Base-by-base conservation (phyloP, 2,797 vertebrate species). In the Halcyon leucocephala region DNA sequence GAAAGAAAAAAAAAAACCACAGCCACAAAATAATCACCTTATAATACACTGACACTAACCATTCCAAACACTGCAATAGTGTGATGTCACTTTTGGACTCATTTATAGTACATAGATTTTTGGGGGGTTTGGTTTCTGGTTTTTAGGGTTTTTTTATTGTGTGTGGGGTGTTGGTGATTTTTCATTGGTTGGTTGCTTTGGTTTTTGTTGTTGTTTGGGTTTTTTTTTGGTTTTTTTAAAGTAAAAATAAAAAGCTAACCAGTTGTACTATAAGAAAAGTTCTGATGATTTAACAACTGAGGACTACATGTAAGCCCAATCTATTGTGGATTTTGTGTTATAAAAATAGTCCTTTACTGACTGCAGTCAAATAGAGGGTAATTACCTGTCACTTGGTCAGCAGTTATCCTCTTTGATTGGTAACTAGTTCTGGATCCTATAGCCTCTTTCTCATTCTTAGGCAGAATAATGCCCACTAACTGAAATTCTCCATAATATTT, bases 11-110 rank as follows among this genome's bases (percentile, higher is more conserved):
- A 81, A 33, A 20, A 20, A 6, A 2, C 2, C 2, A 9, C 19
- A 55, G 48, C 42, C 17, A 80, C 74, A 66, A 87, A 91, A 31
- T 42, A 80, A 60, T 96, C 52, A 57, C 87, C 58, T 92, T 52
- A 87, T 96, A 95, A 95, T 90, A 89, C 57, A 72, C 39, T 88
- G 90, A 77, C 26, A 57, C 65, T 85, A 87, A 70, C 72, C 64
- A 58, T 82, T 95, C 73, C 41, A 25, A 86, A 93, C 61, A 76
- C 66, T 33, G 83, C 80, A 79, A 33, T 25, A 26, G 41, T 87
- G 77, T 86, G 86, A 39, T 60, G 55, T 24, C 78, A 92, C 42
- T 93, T 92, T 76, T 62, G 52, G 29, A 81, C 67, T 20, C 31
- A 70, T 90, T 93, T 74, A 37, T 15, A 61, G 25, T n/a, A 67